Evolutionary conservation across 2,113 vertebrate species (phyloP).

Genomic region (Propithecus coquereli): DNA sequence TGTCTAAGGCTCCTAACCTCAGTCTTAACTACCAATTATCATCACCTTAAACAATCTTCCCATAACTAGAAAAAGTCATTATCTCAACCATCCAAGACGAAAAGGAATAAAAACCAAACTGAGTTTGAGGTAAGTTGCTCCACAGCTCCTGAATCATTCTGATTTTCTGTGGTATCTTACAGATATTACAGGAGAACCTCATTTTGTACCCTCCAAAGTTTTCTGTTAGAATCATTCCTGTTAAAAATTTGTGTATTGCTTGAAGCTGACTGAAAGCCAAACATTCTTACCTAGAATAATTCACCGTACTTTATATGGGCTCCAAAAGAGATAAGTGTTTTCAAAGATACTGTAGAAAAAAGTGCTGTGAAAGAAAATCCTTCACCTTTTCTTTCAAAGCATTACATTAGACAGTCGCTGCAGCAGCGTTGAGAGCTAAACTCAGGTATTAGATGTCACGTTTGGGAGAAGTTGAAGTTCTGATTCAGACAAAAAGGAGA

Average conservation of each 20-base stretch:
- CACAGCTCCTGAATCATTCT: too few species aligned
- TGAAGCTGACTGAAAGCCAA: not conserved
- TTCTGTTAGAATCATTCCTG: not conserved
- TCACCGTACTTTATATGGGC: not conserved
- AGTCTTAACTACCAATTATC: not conserved
- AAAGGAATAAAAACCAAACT: not conserved
- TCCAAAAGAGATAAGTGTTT: not conserved
- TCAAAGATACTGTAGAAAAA: not conserved
- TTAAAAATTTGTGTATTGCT: not conserved
- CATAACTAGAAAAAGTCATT: not conserved
- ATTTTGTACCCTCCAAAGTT: not conserved
- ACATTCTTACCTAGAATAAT: not conserved
- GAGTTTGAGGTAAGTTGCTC: not conserved
- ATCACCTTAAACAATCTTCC: not conserved
- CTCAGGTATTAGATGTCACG: not conserved
- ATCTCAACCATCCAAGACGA: too few species aligned
- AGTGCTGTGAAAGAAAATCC: not conserved
- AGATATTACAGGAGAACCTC: not conserved
- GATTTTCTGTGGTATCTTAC: not conserved
- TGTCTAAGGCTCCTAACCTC: not conserved
- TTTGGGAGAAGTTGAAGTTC: not conserved
- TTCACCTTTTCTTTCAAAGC: not conserved
- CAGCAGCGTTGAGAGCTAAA: not conserved
- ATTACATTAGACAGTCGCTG: too few species aligned
- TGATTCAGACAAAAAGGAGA: not conserved